A percentile compares a stretch with the other conserved stretches of the same genome.
Conservation (phyloP, 2,797 vertebrate genomes). For the Sphenodon punctatus region DNA sequence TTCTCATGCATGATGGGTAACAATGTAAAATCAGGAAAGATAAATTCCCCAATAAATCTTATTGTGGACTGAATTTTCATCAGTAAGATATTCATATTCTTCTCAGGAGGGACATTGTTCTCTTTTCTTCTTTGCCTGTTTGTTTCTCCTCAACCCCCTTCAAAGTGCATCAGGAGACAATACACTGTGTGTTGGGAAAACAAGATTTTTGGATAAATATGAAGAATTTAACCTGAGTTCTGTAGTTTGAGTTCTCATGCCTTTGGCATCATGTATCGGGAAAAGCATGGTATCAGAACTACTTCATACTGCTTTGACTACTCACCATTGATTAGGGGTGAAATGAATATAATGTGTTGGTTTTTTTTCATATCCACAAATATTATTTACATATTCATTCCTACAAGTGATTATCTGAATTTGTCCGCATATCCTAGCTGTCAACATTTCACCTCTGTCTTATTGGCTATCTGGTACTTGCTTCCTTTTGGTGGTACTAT, state of each 20-base stretch:
- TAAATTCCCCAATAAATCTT: constrained; percentile 30
- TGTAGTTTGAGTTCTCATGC: not conserved
- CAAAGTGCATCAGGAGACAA: not conserved
- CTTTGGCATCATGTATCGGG: not conserved
- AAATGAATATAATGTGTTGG: no score
- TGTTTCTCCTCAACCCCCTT: not conserved
- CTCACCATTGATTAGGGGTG: no score
- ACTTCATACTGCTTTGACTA: not conserved
- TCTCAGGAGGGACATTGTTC: not conserved
- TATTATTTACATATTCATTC: no score
- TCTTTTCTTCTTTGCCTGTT: not conserved
- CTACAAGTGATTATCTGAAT: no score
- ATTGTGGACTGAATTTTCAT: constrained; percentile 7
- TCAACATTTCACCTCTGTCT: no score
- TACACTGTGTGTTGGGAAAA: not conserved
- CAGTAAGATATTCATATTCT: not conserved
- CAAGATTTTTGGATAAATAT: not conserved
- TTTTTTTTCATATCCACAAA: no score
- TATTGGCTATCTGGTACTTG: no score
- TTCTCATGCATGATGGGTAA: constrained; percentile 43
- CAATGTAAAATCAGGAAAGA: constrained; percentile 17
- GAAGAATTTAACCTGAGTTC: not conserved
- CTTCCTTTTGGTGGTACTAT: no score
- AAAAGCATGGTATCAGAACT: not conserved
- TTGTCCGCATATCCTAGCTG: no score